A percentile compares a stretch with the other conserved stretches of the same genome.
Evolutionary conservation across 2,113 vertebrate genomes (phyloP).

Genomic region (Alethe castanea): DNA sequence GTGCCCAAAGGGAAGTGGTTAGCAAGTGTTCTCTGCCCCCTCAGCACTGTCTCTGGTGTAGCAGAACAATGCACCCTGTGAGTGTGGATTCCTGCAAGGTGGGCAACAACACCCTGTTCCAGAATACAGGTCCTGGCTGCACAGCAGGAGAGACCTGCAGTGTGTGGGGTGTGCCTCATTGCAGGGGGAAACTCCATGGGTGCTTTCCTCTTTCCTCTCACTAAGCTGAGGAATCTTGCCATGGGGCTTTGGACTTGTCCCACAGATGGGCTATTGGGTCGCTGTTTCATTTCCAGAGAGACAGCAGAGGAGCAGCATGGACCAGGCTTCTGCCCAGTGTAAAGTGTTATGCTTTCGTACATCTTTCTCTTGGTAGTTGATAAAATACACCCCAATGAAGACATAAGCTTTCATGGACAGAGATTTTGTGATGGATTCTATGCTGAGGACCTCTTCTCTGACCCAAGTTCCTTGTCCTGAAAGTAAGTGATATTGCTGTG

Average conservation of each 20-base stretch:
- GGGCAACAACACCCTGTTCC: neutral
- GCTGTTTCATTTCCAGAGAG: neutral
- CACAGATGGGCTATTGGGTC: neutral
- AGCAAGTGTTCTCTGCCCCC: neutral
- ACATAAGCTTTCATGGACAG: neutral
- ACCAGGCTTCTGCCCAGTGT: neutral
- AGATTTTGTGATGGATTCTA: neutral
- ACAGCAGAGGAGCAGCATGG: neutral
- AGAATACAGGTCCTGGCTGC: neutral
- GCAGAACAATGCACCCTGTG: neutral
- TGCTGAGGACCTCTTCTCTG: neutral
- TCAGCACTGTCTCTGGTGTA: neutral
- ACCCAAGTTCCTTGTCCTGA: neutral
- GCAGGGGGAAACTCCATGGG: neutral
- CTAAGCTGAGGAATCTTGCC: neutral
- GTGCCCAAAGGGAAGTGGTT: neutral
- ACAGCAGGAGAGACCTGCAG: neutral
- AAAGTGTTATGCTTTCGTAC: neutral
- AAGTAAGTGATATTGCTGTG: neutral
- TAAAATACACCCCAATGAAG: neutral
- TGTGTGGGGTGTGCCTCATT: rapidly evolving
- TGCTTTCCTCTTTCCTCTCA: neutral
- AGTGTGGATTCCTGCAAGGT: neutral
- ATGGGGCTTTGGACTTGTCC: neutral
- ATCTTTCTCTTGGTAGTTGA: neutral